Base-by-base conservation (phyloP, 1,140 invertebrate species). In the Galleria mellonella region DNA sequence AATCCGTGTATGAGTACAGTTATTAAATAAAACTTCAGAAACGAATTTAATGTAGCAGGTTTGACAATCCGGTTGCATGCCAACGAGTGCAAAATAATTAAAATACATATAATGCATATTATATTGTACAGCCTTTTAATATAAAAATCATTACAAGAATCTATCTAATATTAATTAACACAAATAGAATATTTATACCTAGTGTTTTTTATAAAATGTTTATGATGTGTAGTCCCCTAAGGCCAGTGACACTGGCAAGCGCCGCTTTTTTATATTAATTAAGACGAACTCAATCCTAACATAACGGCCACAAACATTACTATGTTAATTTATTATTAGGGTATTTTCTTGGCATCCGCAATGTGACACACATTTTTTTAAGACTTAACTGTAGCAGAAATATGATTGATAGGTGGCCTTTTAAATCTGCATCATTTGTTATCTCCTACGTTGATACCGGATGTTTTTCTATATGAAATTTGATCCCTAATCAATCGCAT, bases 291-390 rank as follows among this genome's bases (percentile, higher is more conserved):
- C 73, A 74, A 79, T 79, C 65, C 69, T 59, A 60, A 72, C 58
- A 72, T 83, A 83, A 81, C 79, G 79, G 79, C 67, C 47, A 45
- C 48, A 54, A 65, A 68, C 67, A 78, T 77, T 78, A 73, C 68
- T 83, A 83, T 81, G 74, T 70, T 71, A 83, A 83, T 83, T 79
- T 79, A 79, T 83, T 78, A 77, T 83, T 79, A 69, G 68, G 78
- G 66, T 81, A 77, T 75, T 82, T 78, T 72, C 73, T 72, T 67
- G 66, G 55, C 70, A 78, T 79, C 74, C 71, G 73, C 66, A 73
- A 72, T 72, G 74, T 75, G 79, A 83, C 79, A 83, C 53, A 78
- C 71, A 79, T 83, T 76, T 82, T 75, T 77, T 74, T 61, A 68
- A 65, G 64, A 75, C 62, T 65, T 83, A 83, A 83, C 76, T 83